Percentiles rank a stretch among this genome's conserved stretches.
Conservation (phyloP, 1,140 invertebrate species). For the Kradibia gibbosae region DNA sequence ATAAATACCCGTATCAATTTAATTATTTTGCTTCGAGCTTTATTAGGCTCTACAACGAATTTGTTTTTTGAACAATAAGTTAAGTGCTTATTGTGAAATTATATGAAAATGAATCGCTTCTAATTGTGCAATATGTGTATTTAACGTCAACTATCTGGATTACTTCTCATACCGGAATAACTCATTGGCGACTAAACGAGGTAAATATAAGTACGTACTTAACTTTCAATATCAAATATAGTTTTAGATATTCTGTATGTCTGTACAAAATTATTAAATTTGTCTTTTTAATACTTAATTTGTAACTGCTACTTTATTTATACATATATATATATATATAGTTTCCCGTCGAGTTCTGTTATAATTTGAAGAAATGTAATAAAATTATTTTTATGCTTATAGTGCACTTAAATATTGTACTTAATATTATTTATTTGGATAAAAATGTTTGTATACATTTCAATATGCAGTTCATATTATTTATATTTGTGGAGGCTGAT, state of each 20-base stretch:
- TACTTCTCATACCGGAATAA: background rate
- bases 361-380: background rate
- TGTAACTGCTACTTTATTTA: background rate
- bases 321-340: background rate
- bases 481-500: background rate
- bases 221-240: background rate
- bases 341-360: constrained; percentile 1
- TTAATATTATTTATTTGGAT: background rate
- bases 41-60: too few relatives aligned
- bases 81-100: background rate
- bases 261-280: background rate
- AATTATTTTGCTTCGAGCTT: background rate
- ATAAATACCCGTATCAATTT: too few relatives aligned
- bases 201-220: background rate
- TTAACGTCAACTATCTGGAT: background rate
- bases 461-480: background rate
- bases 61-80: background rate
- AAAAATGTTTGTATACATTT: background rate
- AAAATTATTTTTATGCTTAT: constrained; percentile 12
- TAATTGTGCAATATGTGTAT: background rate
- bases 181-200: background rate
- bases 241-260: background rate
- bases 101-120: background rate
- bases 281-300: background rate
- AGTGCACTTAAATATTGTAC: background rate